These are phyloP conservation scores for Meandrina meandrites DNA, from an alignment of 92 coral and sea anemone genomes.

Conservation along the genomic window DNA sequence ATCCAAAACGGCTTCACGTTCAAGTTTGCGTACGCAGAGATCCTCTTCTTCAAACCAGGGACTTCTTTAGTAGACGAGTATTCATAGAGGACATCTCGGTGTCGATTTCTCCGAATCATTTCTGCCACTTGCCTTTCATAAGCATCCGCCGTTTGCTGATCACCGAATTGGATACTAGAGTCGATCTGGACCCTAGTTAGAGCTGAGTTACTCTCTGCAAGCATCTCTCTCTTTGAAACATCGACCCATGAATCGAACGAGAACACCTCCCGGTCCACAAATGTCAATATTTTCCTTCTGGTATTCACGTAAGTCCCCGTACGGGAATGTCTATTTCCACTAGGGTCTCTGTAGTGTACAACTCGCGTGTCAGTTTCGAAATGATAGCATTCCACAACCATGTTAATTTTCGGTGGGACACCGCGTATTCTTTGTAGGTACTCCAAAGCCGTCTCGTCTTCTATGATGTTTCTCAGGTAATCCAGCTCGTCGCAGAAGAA, in stretches of 20 bases:
- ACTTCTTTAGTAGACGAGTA: constrained; percentile 38
- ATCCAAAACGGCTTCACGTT: constrained; percentile 56
- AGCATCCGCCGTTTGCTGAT: constrained; percentile 47
- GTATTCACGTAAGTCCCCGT: no score
- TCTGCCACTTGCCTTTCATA: constrained; percentile 37
- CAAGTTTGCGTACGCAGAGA: constrained; percentile 58
- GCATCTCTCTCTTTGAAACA: constrained; percentile 57
- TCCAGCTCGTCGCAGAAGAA: constrained; percentile 47
- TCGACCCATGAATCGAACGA: constrained; percentile 57
- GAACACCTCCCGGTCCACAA: constrained; percentile 39
- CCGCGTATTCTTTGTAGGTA: constrained; percentile 47
- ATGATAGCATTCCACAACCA: constrained; percentile 63
- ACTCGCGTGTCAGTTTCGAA: constrained; percentile 52
- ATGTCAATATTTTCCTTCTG: constrained; percentile 24
- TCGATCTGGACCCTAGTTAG: constrained; percentile 51
- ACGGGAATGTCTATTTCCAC: constrained; percentile 57
- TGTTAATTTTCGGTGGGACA: constrained; percentile 41
- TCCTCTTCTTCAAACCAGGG: constrained; percentile 48
- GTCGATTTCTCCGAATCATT: constrained; percentile 51
- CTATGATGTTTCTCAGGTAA: constrained; percentile 54
- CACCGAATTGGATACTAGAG: constrained; percentile 40
- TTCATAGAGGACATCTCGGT: constrained; percentile 47
- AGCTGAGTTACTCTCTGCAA: constrained; percentile 21
- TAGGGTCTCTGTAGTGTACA: constrained; percentile 55
- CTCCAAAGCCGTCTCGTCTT: constrained; percentile 60